Percentiles rank a stretch among this genome's conserved stretches.
Conservation (phyloP, 1,140 invertebrate species). For the Tenebrio molitor region DNA sequence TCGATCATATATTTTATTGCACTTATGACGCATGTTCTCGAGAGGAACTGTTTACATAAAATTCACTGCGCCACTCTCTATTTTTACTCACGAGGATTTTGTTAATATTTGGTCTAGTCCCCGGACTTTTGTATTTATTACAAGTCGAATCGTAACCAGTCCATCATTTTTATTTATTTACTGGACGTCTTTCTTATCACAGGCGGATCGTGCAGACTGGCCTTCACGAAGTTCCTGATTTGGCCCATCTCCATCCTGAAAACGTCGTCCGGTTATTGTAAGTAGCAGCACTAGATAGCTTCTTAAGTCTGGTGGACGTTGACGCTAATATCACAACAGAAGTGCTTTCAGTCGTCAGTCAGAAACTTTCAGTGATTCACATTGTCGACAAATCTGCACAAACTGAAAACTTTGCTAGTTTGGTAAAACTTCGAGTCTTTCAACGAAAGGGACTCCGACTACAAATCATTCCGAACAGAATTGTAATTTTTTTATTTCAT, state of each 20-base stretch:
- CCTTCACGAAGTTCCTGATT: slow-evolving; percentile 68
- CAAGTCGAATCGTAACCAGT: background rate
- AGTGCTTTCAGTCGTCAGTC: too few relatives aligned
- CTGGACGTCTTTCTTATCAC: slow-evolving; percentile 49
- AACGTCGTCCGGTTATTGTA: slow-evolving; percentile 73
- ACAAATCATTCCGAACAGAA: too few relatives aligned
- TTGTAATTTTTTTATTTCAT: too few relatives aligned
- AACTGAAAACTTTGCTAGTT: too few relatives aligned
- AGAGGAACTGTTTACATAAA: slow-evolving; percentile 8
- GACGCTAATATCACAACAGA: too few relatives aligned
- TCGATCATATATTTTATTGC: slow-evolving; percentile 7
- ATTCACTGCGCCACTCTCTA: background rate
- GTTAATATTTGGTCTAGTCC: background rate
- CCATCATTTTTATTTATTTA: background rate
- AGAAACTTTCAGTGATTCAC: slow-evolving; percentile 29
- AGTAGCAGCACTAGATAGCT: too few relatives aligned
- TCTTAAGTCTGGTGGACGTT: too few relatives aligned
- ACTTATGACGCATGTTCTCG: slow-evolving; percentile 16
- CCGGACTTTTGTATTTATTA: background rate
- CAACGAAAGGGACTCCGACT: too few relatives aligned
- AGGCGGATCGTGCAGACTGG: slow-evolving; percentile 73
- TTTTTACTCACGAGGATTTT: background rate
- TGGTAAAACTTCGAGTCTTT: background rate
- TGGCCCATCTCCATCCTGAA: slow-evolving; percentile 66
- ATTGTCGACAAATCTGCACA: too few relatives aligned